Conservation (phyloP, 1,140 invertebrate species). For the Anastrepha ludens region DNA sequence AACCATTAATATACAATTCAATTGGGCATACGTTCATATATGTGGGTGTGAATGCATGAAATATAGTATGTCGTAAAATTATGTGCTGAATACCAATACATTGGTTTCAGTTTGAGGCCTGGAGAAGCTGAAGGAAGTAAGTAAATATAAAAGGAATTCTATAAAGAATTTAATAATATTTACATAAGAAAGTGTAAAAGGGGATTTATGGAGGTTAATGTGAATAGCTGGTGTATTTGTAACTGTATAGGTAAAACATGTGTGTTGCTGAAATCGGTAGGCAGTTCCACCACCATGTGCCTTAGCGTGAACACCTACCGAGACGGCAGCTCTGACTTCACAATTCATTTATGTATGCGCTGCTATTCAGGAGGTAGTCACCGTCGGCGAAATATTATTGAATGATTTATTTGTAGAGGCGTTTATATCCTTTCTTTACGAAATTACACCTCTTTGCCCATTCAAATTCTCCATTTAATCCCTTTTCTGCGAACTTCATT, state of each 20-base stretch:
- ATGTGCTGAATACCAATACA: not conserved
- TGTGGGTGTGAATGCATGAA: not conserved
- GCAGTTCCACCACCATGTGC: not conserved
- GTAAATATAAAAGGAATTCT: constrained; percentile 3
- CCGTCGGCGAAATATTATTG: not conserved
- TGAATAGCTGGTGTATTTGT: not conserved
- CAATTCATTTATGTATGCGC: not conserved
- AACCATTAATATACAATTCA: constrained; percentile 6
- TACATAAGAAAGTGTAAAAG: not conserved
- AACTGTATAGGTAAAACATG: not conserved
- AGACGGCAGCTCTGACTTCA: not conserved
- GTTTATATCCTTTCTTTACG: not conserved
- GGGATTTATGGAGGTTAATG: not conserved
- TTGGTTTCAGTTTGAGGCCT: not conserved
- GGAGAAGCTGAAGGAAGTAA: not conserved
- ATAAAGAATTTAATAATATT: not conserved
- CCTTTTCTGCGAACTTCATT: not conserved
- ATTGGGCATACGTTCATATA: not conserved
- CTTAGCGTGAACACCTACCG: too few species aligned
- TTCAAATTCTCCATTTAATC: not conserved
- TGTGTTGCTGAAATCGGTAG: not conserved
- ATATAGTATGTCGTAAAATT: not conserved
- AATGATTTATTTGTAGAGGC: constrained; percentile 20
- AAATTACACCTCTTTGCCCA: not conserved
- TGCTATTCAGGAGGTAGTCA: not conserved